phyloP scores from a whole-genome alignment of 2,888 invertebrate genomes.

The Exocentrus adspersus region DNA sequence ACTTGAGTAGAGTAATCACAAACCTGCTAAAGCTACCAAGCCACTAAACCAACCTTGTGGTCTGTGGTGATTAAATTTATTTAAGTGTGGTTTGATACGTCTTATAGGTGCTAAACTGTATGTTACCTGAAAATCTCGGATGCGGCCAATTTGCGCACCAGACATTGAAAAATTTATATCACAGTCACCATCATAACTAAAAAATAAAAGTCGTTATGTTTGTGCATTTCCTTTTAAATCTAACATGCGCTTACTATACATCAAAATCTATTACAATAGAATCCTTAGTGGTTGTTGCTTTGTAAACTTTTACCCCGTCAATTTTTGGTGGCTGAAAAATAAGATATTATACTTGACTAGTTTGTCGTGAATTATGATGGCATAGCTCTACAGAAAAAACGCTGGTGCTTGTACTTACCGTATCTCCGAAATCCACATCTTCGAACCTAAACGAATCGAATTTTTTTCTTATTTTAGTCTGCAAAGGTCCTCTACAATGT shows the following conservation, averaged over 20 bases:
- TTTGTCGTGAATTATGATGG: no score
- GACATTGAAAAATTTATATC: constrained; percentile 90
- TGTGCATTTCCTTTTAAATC: no score
- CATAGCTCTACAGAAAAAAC: neutral
- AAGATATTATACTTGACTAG: no score
- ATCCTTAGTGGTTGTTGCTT: constrained; percentile 86
- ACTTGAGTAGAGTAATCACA: no score
- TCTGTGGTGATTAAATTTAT: no score
- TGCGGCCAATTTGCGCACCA: constrained; percentile 78
- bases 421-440: constrained; percentile 53
- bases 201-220: constrained; percentile 1
- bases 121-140: constrained; percentile 78
- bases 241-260: constrained; percentile 80
- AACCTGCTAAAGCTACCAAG: no score
- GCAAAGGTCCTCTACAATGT: constrained; percentile 48
- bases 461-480: constrained; percentile 54
- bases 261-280: constrained; percentile 97
- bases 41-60: no score
- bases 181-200: constrained; percentile 93
- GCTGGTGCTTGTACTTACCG: constrained; percentile 48
- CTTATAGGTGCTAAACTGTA: no score
- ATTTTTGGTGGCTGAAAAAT: constrained; percentile 84
- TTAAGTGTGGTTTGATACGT: no score
- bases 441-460: constrained; percentile 55
- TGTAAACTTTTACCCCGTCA: constrained; percentile 95